Conservation (phyloP, 2,113 vertebrate species). For the Ammodytes marinus region DNA sequence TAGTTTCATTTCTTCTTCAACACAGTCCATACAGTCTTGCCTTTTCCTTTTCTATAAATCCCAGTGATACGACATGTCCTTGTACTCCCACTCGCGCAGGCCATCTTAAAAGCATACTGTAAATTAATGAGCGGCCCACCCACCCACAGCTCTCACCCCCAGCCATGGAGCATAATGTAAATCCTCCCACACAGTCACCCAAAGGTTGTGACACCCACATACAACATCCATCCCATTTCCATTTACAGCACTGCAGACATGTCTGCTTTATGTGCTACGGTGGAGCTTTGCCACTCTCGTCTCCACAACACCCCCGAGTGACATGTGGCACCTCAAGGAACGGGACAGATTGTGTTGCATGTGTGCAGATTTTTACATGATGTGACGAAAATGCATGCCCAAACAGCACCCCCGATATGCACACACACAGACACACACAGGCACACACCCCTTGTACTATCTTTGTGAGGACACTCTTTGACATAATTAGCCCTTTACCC, state of each 20-base stretch:
- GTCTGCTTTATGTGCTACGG: constrained; percentile 13
- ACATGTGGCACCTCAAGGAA: constrained; percentile 36
- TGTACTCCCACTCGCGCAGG: constrained; percentile 47
- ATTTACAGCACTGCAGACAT: background rate
- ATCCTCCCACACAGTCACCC: constrained; percentile 59
- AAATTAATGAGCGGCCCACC: constrained; percentile 59
- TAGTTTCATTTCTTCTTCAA: background rate
- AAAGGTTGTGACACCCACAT: constrained; percentile 50
- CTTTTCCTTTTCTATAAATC: constrained; percentile 14
- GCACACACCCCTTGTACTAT: background rate
- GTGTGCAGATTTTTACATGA: constrained; percentile 38
- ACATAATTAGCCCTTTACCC: no score
- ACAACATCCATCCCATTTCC: constrained; percentile 27
- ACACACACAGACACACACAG: no score
- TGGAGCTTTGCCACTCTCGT: background rate
- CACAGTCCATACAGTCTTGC: constrained; percentile 25
- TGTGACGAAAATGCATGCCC: constrained; percentile 26
- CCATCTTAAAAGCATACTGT: constrained; percentile 52
- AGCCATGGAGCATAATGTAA: constrained; percentile 44
- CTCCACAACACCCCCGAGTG: background rate
- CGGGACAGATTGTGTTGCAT: constrained; percentile 9
- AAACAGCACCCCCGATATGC: background rate
- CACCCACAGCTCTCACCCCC: constrained; percentile 34
- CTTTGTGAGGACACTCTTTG: no score
- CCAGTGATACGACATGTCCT: constrained; percentile 27